Evolutionary conservation across 1,140 invertebrate genomes (phyloP).

Genomic region (Diabrotica virgifera): DNA sequence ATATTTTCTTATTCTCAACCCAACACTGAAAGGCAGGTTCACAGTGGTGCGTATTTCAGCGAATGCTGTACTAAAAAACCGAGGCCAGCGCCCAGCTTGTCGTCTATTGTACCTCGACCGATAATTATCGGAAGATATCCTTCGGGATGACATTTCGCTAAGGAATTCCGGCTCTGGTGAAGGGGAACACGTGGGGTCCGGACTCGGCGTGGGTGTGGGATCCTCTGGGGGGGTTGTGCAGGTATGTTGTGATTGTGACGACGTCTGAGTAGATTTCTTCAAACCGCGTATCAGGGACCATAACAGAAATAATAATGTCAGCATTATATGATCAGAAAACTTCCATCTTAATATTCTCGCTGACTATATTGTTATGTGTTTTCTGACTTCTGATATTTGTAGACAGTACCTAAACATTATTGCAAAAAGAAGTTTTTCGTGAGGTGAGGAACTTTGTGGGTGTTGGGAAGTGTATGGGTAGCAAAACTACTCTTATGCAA

Average conservation of each 20-base stretch:
- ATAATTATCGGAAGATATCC: constrained; percentile 38
- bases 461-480: too few relatives aligned
- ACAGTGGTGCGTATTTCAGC: too few relatives aligned
- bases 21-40: too few relatives aligned
- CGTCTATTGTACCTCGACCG: constrained; percentile 25
- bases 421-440: background rate
- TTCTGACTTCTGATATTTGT: too few relatives aligned
- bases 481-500: too few relatives aligned
- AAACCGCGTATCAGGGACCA: constrained; percentile 49
- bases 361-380: background rate
- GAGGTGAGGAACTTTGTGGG: too few relatives aligned
- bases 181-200: constrained; percentile 25
- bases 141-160: constrained; percentile 40
- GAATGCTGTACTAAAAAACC: background rate
- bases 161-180: constrained; percentile 41
- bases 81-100: background rate
- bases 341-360: constrained; percentile 14
- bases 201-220: constrained; percentile 28
- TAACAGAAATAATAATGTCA: constrained; percentile 49
- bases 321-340: constrained; percentile 42
- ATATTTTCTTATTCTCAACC: too few relatives aligned
- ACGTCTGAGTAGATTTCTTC: constrained; percentile 30
- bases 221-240: constrained; percentile 20
- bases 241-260: constrained; percentile 22
- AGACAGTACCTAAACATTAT: background rate